Evolutionary conservation across 2,888 invertebrate species (phyloP).

Genomic region (Ectemnius cavifrons): DNA sequence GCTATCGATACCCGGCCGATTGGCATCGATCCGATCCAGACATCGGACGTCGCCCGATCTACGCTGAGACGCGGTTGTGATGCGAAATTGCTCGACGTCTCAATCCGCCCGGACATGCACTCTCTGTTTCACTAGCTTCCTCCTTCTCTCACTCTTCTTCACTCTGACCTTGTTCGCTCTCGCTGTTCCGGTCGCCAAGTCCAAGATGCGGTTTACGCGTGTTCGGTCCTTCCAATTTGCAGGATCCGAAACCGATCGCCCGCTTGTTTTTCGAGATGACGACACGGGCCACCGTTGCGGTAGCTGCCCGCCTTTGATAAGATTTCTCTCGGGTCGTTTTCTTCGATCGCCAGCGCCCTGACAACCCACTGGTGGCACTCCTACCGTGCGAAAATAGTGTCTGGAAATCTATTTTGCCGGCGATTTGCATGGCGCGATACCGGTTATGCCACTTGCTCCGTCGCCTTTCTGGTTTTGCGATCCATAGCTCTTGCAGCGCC

Average conservation of each 20-base stretch:
- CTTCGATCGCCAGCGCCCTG: background rate
- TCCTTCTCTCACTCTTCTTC: slow-evolving; percentile 20
- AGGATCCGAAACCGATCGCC: slow-evolving; percentile 17
- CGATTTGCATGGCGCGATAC: slow-evolving; percentile 11
- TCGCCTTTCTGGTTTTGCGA: background rate
- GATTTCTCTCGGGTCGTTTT: background rate
- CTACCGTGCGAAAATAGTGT: background rate
- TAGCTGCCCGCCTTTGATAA: background rate
- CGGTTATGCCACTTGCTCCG: slow-evolving; percentile 4
- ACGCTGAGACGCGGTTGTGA: slow-evolving; percentile 8
- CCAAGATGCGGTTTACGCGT: slow-evolving; percentile 52
- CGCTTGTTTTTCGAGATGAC: slow-evolving; percentile 25
- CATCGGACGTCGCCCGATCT: slow-evolving; percentile 34
- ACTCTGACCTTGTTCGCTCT: background rate
- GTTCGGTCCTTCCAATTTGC: slow-evolving; percentile 54
- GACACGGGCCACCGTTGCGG: slow-evolving; percentile 17
- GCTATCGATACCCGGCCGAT: slow-evolving; percentile 59
- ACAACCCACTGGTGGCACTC: background rate
- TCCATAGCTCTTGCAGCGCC: background rate
- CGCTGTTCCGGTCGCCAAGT: slow-evolving; percentile 27
- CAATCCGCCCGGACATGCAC: slow-evolving; percentile 32
- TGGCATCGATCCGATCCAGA: slow-evolving; percentile 57
- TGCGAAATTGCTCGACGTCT: slow-evolving; percentile 49
- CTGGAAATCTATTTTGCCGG: slow-evolving; percentile 19
- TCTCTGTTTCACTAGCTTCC: slow-evolving; percentile 5